phyloP scores from a whole-genome alignment of 2,113 vertebrate genomes.

The Tychaedon coryphoeus region DNA sequence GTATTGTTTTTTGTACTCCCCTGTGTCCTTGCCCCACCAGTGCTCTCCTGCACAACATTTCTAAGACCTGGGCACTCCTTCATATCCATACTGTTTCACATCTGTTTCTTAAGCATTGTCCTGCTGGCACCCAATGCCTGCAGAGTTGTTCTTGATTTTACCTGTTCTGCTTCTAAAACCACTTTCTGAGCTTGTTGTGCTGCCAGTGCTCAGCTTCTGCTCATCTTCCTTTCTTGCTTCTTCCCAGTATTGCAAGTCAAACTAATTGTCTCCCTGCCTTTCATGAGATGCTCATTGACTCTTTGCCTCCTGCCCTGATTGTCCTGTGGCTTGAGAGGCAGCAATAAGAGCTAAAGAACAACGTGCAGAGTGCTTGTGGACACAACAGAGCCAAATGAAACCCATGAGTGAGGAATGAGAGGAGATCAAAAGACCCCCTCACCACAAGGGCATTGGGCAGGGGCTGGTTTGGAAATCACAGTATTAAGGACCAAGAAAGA shows the following conservation, averaged over 20 bases:
- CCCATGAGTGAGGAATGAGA: fast-evolving
- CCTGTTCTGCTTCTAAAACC: not conserved
- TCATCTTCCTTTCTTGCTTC: not conserved
- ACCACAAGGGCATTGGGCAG: fast-evolving
- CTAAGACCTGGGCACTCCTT: not conserved
- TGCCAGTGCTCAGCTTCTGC: not conserved
- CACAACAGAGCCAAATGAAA: not conserved
- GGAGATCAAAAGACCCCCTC: not conserved
- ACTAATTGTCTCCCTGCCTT: not conserved
- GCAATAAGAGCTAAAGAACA: not conserved
- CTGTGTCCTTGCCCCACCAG: not conserved
- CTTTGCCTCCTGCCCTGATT: not conserved
- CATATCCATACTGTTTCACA: fast-evolving
- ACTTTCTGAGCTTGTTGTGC: not conserved
- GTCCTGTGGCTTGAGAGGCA: not conserved
- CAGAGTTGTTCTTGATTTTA: not conserved
- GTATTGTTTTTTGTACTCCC: not conserved
- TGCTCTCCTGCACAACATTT: not conserved
- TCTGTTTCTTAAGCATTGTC: not conserved
- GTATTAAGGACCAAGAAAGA: not conserved
- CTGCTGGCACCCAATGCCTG: not conserved
- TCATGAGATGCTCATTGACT: not conserved
- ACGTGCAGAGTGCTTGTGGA: fast-evolving
- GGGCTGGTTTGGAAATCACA: not conserved
- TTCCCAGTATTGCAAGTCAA: too few relatives aligned